Percentiles rank a stretch among this genome's conserved stretches.
These are phyloP conservation scores for Falco punctatus DNA, from an alignment of 2,113 vertebrate genomes.

Conservation along the genomic window DNA sequence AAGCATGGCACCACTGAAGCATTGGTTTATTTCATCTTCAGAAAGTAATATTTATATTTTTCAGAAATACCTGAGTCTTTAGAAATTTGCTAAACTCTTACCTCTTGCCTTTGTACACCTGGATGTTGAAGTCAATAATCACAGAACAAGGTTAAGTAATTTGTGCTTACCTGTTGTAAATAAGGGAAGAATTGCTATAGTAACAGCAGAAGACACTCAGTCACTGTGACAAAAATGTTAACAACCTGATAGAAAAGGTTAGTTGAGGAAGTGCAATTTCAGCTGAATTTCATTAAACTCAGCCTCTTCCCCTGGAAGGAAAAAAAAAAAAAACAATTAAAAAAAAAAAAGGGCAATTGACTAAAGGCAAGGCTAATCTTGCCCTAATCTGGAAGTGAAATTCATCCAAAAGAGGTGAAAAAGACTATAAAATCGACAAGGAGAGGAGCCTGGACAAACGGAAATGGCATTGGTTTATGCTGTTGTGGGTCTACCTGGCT, in stretches of 20 bases:
- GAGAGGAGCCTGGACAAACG: not conserved
- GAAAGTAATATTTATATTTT: not conserved
- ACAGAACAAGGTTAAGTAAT: not conserved
- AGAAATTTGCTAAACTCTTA: not conserved
- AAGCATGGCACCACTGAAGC: fast-evolving
- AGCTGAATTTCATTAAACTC: not conserved
- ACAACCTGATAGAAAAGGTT: not conserved
- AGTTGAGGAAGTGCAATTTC: not conserved
- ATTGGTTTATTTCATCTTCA: not conserved
- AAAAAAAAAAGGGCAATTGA: not conserved
- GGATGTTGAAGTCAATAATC: not conserved
- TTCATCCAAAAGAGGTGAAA: not conserved
- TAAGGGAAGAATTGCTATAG: slow-evolving; percentile 1
- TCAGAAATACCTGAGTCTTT: not conserved
- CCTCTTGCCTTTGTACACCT: not conserved
- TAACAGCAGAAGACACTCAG: not conserved
- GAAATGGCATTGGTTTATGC: not conserved
- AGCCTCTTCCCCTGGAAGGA: not conserved
- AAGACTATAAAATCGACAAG: not conserved
- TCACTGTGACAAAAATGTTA: slow-evolving; percentile 22
- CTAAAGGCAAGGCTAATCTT: not conserved
- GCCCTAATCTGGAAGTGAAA: not conserved
- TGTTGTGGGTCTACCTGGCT: not conserved
- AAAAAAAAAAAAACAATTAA: too few relatives aligned
- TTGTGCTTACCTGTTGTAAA: not conserved